phyloP scores from a whole-genome alignment of 53 echinoderm and acorn worm genomes.

The Antedon mediterranea region DNA sequence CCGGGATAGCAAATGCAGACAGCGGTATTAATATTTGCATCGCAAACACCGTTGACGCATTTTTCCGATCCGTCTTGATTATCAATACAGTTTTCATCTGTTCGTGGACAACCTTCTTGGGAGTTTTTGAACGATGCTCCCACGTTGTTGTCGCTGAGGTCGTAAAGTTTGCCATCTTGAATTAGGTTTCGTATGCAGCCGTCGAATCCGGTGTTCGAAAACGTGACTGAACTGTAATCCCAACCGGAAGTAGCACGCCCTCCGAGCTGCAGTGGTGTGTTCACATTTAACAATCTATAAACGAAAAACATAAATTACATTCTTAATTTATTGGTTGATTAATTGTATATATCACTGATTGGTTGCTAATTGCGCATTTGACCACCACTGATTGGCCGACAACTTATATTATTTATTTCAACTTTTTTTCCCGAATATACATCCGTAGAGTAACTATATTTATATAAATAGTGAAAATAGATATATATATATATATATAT shows the following conservation, averaged over 20 bases:
- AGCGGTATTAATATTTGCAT: slow-evolving; percentile 31
- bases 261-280: slow-evolving; percentile 76
- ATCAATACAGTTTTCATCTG: slow-evolving; percentile 28
- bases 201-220: slow-evolving; percentile 18
- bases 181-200: slow-evolving; percentile 77
- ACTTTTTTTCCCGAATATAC: too few relatives aligned
- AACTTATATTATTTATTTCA: too few relatives aligned
- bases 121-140: slow-evolving; percentile 17
- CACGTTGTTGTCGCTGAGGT: slow-evolving; percentile 23
- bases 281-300: slow-evolving; percentile 55
- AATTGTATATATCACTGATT: too few relatives aligned
- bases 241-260: slow-evolving; percentile 17
- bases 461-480: too few relatives aligned
- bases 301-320: too few relatives aligned
- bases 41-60: slow-evolving; percentile 64
- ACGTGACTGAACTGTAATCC: background rate
- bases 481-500: too few relatives aligned
- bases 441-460: too few relatives aligned
- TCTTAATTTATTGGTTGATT: too few relatives aligned
- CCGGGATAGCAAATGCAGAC: slow-evolving; percentile 77
- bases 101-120: slow-evolving; percentile 52
- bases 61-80: background rate
- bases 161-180: slow-evolving; percentile 64
- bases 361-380: too few relatives aligned
- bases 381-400: too few relatives aligned